phyloP scores from a whole-genome alignment of 2,113 vertebrate genomes.

The Nothobranchius furzeri region DNA sequence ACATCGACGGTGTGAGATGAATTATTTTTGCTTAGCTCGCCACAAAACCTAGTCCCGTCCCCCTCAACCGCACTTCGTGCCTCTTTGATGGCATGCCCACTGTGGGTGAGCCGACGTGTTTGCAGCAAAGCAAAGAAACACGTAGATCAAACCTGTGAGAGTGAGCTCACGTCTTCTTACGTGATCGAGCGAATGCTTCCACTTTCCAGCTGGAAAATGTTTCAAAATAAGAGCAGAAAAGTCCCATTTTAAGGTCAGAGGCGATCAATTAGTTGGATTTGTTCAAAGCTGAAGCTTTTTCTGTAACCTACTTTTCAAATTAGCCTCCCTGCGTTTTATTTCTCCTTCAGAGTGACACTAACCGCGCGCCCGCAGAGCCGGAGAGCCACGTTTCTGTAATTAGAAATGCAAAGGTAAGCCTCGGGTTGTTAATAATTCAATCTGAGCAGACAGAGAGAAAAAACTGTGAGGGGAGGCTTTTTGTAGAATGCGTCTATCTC shows the following conservation, averaged over 20 bases:
- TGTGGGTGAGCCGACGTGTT: constrained; percentile 27
- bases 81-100: constrained; percentile 47
- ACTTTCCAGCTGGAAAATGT: not conserved
- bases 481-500: constrained; percentile 62
- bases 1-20: constrained; percentile 36
- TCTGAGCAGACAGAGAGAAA: constrained; percentile 12
- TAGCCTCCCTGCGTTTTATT: constrained; percentile 26
- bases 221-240: constrained; percentile 13
- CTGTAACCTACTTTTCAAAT: constrained; percentile 57
- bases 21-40: constrained; percentile 34
- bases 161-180: not conserved
- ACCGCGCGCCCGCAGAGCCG: constrained; percentile 51
- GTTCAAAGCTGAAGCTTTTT: constrained; percentile 17
- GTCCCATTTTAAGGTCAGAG: constrained; percentile 29
- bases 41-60: constrained; percentile 40
- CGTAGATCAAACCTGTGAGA: no score
- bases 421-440: constrained; percentile 60
- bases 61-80: constrained; percentile 39
- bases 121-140: constrained; percentile 4
- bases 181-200: not conserved
- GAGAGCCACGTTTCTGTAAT: constrained; percentile 48
- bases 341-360: constrained; percentile 52
- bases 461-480: constrained; percentile 29
- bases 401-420: constrained; percentile 74
- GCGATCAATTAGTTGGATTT: constrained; percentile 34